Percentiles rank a stretch among this genome's conserved stretches.
Conservation (phyloP, 2,113 vertebrate species). For the Mus pahari region DNA sequence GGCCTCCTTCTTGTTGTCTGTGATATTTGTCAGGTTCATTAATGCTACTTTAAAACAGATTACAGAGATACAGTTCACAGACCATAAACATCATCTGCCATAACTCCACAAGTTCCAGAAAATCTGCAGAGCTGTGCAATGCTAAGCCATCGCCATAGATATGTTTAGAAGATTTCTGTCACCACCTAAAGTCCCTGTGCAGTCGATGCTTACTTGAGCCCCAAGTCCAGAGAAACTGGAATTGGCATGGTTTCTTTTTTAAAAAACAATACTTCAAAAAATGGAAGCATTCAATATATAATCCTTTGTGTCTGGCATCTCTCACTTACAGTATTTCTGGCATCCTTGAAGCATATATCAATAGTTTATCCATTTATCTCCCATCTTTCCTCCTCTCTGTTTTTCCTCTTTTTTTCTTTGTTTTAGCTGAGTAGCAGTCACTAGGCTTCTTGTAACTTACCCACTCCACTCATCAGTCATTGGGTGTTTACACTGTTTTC, state of each 20-base stretch:
- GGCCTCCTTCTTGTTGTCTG: neutral
- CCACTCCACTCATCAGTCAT: neutral
- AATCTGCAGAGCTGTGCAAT: neutral
- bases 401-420: neutral
- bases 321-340: neutral
- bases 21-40: neutral
- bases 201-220: neutral
- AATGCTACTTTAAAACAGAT: neutral
- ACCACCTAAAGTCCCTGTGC: accelerated
- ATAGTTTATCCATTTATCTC: neutral
- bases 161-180: neutral
- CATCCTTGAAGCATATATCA: neutral
- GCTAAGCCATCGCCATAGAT: too few relatives aligned
- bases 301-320: neutral
- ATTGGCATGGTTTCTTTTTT: neutral
- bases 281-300: neutral
- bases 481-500: neutral
- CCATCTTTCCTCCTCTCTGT: neutral
- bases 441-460: neutral
- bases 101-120: neutral
- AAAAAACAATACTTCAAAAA: neutral
- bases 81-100: neutral
- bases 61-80: neutral
- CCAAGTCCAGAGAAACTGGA: neutral
- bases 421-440: neutral